These are phyloP conservation scores for Phymorhynchus buccinoides DNA, from an alignment of 1,140 invertebrate species.

Conservation along the genomic window DNA sequence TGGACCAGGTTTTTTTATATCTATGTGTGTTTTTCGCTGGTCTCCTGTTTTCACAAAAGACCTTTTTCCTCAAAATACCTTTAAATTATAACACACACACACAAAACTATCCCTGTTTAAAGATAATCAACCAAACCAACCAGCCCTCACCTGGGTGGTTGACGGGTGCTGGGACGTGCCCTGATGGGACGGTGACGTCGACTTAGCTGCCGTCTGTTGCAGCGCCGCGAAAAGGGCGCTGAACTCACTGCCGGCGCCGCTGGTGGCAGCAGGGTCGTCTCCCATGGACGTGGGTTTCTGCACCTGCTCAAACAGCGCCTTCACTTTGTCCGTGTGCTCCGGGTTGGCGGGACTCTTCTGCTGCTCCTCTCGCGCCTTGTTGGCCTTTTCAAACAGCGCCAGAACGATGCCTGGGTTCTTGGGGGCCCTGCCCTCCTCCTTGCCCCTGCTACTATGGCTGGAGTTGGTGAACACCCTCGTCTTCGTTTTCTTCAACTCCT, in stretches of 20 bases:
- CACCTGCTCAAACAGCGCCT: constrained; percentile 25
- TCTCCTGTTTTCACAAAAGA: too few species aligned
- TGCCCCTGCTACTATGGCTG: not conserved
- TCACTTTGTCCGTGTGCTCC: not conserved
- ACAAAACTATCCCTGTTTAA: too few species aligned
- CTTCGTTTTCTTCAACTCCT: not conserved
- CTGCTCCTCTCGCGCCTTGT: not conserved
- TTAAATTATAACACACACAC: too few species aligned
- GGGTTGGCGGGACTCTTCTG: not conserved
- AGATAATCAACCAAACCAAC: too few species aligned
- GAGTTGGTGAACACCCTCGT: constrained; percentile 9
- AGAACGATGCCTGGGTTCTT: not conserved
- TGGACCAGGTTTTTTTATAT: too few species aligned
- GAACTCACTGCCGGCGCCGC: not conserved
- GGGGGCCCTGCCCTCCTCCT: not conserved
- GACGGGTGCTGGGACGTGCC: not conserved
- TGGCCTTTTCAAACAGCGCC: not conserved
- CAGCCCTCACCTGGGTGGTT: not conserved
- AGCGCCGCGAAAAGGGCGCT: constrained; percentile 1
- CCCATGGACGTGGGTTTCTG: constrained; percentile 8
- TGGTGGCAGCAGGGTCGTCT: not conserved
- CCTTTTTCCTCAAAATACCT: too few species aligned
- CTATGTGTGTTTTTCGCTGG: too few species aligned
- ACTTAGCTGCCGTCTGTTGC: not conserved
- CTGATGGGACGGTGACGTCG: not conserved